Conservation (phyloP, 2,113 vertebrate species). For the Mustelus asterias region DNA sequence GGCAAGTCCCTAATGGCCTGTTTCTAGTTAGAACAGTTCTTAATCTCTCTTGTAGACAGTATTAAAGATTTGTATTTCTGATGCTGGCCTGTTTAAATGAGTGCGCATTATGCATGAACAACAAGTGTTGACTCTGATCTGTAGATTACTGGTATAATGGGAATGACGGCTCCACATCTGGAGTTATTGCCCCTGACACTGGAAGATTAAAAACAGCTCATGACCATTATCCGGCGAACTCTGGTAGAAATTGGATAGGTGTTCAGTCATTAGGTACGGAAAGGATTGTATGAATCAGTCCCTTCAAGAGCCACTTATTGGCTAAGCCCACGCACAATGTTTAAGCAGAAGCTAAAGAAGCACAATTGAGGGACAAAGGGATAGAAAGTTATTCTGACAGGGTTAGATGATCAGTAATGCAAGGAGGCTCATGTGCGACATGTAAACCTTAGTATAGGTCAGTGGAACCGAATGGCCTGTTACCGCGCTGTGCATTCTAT, state of each 20-base stretch:
- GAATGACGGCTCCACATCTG: background rate
- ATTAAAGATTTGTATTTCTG: background rate
- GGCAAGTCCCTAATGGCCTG: background rate
- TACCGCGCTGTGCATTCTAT: background rate
- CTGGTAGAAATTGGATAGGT: background rate
- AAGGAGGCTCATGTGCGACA: background rate
- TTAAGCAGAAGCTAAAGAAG: background rate
- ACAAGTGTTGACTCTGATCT: background rate
- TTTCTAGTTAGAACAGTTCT: background rate
- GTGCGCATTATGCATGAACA: background rate
- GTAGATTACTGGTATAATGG: background rate
- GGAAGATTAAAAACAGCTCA: background rate
- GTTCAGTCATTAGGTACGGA: background rate
- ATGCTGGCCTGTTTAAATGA: background rate
- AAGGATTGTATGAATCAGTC: background rate
- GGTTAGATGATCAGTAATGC: background rate
- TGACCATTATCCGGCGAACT: background rate
- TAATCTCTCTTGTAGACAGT: background rate
- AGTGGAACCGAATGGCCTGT: background rate
- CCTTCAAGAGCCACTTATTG: background rate
- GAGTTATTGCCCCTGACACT: background rate
- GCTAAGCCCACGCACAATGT: background rate
- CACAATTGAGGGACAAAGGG: background rate
- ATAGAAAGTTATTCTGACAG: background rate
- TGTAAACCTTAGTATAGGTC: background rate